Percentiles rank a stretch among this genome's conserved stretches.
Conservation (phyloP, 35 echinoderm and acorn worm species). For the Chiridota heheva region DNA sequence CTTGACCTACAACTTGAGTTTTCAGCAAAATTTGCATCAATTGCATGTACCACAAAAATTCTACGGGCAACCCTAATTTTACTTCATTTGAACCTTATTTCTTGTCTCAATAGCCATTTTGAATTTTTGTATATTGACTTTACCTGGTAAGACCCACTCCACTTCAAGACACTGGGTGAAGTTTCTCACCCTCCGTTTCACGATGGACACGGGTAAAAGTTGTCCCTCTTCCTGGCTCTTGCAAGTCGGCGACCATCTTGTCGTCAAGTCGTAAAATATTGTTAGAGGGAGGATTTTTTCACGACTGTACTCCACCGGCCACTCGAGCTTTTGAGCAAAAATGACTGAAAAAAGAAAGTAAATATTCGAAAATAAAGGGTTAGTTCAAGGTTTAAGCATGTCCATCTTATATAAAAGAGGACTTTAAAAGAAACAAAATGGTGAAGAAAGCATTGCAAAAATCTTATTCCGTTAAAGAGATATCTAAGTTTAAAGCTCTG, state of each 20-base stretch:
- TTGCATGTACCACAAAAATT: too few relatives aligned
- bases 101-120: not conserved
- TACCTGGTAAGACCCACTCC: constrained; percentile 79
- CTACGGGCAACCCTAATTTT: not conserved
- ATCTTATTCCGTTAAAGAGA: too few relatives aligned
- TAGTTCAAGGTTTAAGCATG: too few relatives aligned
- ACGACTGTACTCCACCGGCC: constrained; percentile 78
- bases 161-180: constrained; percentile 78
- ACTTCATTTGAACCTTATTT: not conserved
- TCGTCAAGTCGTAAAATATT: constrained; percentile 61
- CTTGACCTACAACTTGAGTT: too few relatives aligned
- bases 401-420: too few relatives aligned
- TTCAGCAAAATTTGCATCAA: too few relatives aligned
- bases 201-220: constrained; percentile 36
- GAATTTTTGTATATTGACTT: not conserved
- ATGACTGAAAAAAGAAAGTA: constrained; percentile 33
- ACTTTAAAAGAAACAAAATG: too few relatives aligned
- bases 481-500: too few relatives aligned
- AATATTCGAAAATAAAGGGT: not conserved
- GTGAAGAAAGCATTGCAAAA: too few relatives aligned
- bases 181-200: constrained; percentile 72
- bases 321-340: constrained; percentile 78
- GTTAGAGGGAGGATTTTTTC: constrained; percentile 83
- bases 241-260: not conserved
- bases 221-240: not conserved